phyloP scores from a whole-genome alignment of 2,888 invertebrate genomes.

The Nineta flava region DNA sequence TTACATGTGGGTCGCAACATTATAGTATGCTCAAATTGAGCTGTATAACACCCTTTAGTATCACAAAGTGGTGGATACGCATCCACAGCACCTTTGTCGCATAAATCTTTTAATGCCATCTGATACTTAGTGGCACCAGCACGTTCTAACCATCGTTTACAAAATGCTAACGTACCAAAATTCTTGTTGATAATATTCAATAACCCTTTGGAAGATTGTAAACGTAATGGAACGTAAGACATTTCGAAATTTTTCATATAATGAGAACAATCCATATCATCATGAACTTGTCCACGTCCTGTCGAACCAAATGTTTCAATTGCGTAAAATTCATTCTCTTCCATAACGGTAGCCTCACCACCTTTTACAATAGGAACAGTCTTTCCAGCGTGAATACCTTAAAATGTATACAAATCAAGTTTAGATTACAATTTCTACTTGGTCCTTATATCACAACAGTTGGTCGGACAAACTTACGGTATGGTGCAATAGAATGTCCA shows the following conservation, averaged over 20 bases:
- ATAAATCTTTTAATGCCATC: conserved; percentile 95
- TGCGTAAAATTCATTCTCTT: conserved; percentile 97
- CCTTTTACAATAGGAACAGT: conserved; percentile 99
- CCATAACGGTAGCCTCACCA: conserved; percentile 95
- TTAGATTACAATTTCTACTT: background rate
- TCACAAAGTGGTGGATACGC: conserved; percentile 98
- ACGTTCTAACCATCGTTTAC: conserved; percentile 96
- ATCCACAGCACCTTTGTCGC: conserved; percentile 95
- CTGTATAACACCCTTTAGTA: conserved; percentile 93
- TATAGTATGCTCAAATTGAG: conserved; percentile 98
- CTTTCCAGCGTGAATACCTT: conserved; percentile 87
- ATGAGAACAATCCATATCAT: conserved; percentile 98
- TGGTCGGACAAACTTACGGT: conserved; percentile 50
- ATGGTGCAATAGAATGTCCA: conserved; percentile 99
- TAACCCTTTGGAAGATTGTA: conserved; percentile 78
- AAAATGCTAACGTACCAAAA: conserved; percentile 96
- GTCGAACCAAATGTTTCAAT: conserved; percentile 99
- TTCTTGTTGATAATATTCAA: conserved; percentile 88
- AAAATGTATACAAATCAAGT: conserved; percentile 10
- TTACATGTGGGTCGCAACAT: conserved; percentile 95
- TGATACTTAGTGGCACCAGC: conserved; percentile 94
- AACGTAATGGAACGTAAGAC: conserved; percentile 72
- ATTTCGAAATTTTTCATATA: conserved; percentile 99
- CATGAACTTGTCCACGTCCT: conserved; percentile 85
- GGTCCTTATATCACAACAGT: background rate